A percentile compares a stretch with the other conserved stretches of the same genome.
phyloP scores from a whole-genome alignment of 2,888 invertebrate genomes.

The Therioaphis trifolii region DNA sequence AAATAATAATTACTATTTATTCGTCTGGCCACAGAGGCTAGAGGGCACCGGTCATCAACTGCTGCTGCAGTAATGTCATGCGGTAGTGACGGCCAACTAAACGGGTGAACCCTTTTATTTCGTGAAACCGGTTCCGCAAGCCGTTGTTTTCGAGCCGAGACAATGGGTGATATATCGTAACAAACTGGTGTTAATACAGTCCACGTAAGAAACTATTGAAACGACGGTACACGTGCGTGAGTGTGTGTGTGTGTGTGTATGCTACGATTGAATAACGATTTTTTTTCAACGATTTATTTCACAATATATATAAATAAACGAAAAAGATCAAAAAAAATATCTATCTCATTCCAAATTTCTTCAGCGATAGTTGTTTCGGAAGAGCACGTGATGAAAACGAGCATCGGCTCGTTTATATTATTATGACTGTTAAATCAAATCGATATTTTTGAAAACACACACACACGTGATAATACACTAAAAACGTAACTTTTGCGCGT shows the following conservation, averaged over 20 bases:
- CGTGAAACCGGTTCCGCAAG: conserved; percentile 15
- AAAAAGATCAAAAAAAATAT: too few relatives aligned
- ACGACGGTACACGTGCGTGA: not conserved
- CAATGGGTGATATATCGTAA: not conserved
- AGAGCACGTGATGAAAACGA: too few relatives aligned
- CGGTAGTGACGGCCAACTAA: not conserved
- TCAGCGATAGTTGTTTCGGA: too few relatives aligned
- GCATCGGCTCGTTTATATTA: too few relatives aligned
- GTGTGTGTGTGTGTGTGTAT: not conserved
- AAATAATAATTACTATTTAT: not conserved
- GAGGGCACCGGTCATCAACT: not conserved
- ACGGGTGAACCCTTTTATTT: conserved; percentile 7
- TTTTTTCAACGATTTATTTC: too few relatives aligned
- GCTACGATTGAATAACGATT: not conserved
- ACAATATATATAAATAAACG: too few relatives aligned
- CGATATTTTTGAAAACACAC: too few relatives aligned
- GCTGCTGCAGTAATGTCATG: not conserved
- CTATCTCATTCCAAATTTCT: too few relatives aligned
- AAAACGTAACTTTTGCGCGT: too few relatives aligned
- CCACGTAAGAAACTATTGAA: not conserved
- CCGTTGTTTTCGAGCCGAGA: conserved; percentile 13
- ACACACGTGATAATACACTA: too few relatives aligned
- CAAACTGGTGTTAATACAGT: not conserved
- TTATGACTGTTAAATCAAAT: too few relatives aligned
- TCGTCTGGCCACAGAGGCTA: not conserved